phyloP scores from a whole-genome alignment of 2,888 invertebrate species.

The Leptinotarsa peninsularis region DNA sequence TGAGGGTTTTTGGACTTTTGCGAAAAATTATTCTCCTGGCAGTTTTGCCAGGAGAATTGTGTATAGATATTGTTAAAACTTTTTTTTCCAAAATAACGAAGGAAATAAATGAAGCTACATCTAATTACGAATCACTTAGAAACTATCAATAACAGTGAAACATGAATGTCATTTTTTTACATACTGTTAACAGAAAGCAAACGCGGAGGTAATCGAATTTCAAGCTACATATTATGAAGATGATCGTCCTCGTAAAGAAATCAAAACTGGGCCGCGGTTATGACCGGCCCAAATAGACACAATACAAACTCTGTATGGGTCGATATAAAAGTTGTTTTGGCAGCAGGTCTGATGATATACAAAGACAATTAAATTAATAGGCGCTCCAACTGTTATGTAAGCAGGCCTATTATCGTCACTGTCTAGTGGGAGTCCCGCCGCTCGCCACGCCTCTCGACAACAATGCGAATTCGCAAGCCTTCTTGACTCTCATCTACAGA shows the following conservation, averaged over 20 bases:
- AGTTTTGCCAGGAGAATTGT: too few species aligned
- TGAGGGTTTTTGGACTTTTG: too few species aligned
- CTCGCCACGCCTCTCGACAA: conserved; percentile 57
- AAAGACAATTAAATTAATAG: conserved; percentile 55
- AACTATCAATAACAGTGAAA: too few species aligned
- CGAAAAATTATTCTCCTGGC: too few species aligned
- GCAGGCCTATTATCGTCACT: conserved; percentile 58
- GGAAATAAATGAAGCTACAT: too few species aligned
- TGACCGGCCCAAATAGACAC: not conserved
- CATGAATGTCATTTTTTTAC: too few species aligned
- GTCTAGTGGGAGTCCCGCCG: conserved; percentile 61
- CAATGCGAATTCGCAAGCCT: conserved; percentile 65
- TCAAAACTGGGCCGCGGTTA: not conserved
- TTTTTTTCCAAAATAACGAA: too few species aligned
- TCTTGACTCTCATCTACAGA: conserved; percentile 58
- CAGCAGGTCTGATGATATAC: conserved; percentile 42
- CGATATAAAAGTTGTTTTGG: conserved; percentile 41
- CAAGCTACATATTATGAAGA: too few species aligned
- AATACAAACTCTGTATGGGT: conserved; percentile 28
- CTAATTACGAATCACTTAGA: too few species aligned
- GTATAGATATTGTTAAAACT: too few species aligned
- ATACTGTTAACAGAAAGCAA: too few species aligned
- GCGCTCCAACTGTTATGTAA: conserved; percentile 51
- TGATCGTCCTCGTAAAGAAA: not conserved
- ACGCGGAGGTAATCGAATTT: too few species aligned